Percentiles rank a stretch among this genome's conserved stretches.
Conservation (phyloP, 1,140 invertebrate species). For the Drusus annulatus region DNA sequence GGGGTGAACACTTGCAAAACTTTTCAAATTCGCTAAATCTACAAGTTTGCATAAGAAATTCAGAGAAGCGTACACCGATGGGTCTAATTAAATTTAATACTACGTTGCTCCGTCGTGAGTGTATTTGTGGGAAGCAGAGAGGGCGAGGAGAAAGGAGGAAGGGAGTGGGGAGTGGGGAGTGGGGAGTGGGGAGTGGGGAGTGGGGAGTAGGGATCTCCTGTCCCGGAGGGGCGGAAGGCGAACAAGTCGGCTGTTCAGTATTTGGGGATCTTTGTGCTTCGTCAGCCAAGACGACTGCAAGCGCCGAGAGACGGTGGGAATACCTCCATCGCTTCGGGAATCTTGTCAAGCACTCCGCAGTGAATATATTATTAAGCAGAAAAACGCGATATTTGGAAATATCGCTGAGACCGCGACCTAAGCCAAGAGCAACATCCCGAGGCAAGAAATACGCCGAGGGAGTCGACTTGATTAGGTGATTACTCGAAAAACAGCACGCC, state of each 20-base stretch:
- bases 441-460: background rate
- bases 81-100: slow-evolving; percentile 53
- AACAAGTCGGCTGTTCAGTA: slow-evolving; percentile 32
- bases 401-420: background rate
- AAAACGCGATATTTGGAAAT: too few species aligned
- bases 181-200: too few species aligned
- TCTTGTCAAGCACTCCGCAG: too few species aligned
- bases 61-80: slow-evolving; percentile 47
- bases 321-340: too few species aligned
- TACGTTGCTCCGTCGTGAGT: background rate
- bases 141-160: too few species aligned
- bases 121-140: too few species aligned
- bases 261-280: slow-evolving; percentile 42
- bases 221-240: slow-evolving; percentile 3
- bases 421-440: slow-evolving; percentile 1
- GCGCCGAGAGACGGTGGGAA: background rate
- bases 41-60: slow-evolving; percentile 43
- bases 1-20: slow-evolving; percentile 16
- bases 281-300: slow-evolving; percentile 22
- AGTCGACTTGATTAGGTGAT: background rate
- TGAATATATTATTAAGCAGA: too few species aligned
- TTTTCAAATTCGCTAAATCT: slow-evolving; percentile 33
- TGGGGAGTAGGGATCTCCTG: too few species aligned
- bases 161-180: too few species aligned
- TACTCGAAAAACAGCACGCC: background rate